Conservation (phyloP, 2,888 invertebrate species). For the Eledona agricola region DNA sequence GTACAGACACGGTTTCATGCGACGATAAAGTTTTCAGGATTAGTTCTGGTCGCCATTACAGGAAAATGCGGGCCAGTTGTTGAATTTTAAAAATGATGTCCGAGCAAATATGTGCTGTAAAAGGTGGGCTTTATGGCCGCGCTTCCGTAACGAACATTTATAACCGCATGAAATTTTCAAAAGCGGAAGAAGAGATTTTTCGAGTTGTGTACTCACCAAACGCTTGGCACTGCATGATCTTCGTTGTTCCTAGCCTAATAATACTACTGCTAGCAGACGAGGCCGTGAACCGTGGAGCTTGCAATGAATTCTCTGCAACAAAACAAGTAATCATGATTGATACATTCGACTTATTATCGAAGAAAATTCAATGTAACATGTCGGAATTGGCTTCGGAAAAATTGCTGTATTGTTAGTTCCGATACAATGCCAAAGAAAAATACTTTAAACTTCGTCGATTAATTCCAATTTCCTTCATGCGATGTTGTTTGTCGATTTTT, state of each 20-base stretch:
- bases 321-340: slow-evolving; percentile 33
- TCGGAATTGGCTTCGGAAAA: slow-evolving; percentile 18
- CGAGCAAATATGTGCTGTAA: slow-evolving; percentile 20
- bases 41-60: slow-evolving; percentile 18
- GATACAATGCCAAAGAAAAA: slow-evolving; percentile 13
- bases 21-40: slow-evolving; percentile 31
- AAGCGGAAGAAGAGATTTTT: slow-evolving; percentile 16
- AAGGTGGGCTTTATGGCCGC: slow-evolving; percentile 24
- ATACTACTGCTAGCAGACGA: slow-evolving; percentile 87
- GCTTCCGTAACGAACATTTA: slow-evolving; percentile 26
- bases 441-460: slow-evolving; percentile 19
- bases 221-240: slow-evolving; percentile 93
- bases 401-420: slow-evolving; percentile 18
- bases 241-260: slow-evolving; percentile 86
- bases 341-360: slow-evolving; percentile 12
- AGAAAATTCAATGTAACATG: slow-evolving; percentile 16
- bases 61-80: slow-evolving; percentile 33
- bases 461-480: slow-evolving; percentile 14
- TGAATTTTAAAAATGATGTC: slow-evolving; percentile 42
- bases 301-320: slow-evolving; percentile 69
- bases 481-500: slow-evolving; percentile 16
- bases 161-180: slow-evolving; percentile 24
- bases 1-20: slow-evolving; percentile 22
- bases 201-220: slow-evolving; percentile 72
- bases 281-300: slow-evolving; percentile 87